Percentiles rank a stretch among this genome's conserved stretches.
These are phyloP conservation scores for Diplolepis rosae DNA, from an alignment of 2,888 invertebrate species.

Conservation along the genomic window DNA sequence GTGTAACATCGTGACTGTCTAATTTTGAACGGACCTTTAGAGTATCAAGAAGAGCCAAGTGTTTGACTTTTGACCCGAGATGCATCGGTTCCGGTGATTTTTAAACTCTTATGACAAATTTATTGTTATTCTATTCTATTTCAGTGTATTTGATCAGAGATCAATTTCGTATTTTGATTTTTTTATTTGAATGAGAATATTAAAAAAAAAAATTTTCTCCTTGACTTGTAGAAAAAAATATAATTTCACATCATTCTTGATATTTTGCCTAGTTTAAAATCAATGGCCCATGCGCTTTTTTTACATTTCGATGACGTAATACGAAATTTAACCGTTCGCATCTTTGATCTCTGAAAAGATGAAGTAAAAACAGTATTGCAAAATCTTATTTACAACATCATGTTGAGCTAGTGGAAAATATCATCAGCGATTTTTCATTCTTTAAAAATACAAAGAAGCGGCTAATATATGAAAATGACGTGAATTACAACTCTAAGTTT, in stretches of 20 bases:
- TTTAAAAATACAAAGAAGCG: no score
- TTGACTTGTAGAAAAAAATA: not conserved
- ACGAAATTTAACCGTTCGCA: not conserved
- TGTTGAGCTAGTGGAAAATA: no score
- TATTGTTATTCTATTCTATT: not conserved
- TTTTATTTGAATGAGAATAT: not conserved
- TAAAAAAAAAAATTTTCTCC: not conserved
- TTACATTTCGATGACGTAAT: not conserved
- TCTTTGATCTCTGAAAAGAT: not conserved
- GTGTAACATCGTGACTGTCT: conserved; percentile 1
- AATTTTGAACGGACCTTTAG: conserved; percentile 23
- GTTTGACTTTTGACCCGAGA: not conserved
- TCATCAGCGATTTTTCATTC: no score
- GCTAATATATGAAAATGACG: no score
- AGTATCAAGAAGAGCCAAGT: conserved; percentile 19
- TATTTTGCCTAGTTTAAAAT: not conserved
- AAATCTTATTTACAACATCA: no score
- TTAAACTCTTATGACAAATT: not conserved
- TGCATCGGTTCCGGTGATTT: not conserved
- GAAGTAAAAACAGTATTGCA: no score
- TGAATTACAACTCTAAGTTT: no score
- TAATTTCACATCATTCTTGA: not conserved
- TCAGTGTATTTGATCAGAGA: not conserved
- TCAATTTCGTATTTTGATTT: not conserved
- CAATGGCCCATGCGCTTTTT: not conserved